Base-by-base conservation (phyloP, 64 coral and sea anemone genomes). In the Pocillopora damicornis region DNA sequence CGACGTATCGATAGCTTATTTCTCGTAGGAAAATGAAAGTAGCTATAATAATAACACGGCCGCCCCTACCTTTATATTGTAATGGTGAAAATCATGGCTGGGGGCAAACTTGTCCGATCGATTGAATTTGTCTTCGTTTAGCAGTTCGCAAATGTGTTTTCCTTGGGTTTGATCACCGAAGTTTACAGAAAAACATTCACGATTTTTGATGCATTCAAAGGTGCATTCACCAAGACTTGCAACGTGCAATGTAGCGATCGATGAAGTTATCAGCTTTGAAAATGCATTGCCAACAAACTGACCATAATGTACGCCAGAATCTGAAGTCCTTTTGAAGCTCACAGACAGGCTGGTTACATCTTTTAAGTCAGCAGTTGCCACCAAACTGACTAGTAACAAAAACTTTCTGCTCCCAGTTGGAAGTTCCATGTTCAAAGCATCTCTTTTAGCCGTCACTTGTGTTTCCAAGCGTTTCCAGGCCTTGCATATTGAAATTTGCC, bases 11-110 rank as follows among this genome's bases (percentile, higher is more conserved):
- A 51, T 51, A 7, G 42, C 42, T 51, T 51, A 51, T 51, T 51
- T 51, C 42, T 51, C 42, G 2, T 51, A 51, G 42, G 42, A 51
- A 51, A 51, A 51, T 51, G 42, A 51, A 51, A 51, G 42, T 7
- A 51, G 42, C 30, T 30, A 30, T 30, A 30, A 30, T 30, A 30
- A 30, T 30, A 30, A 30, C 30, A 30, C 22, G 17, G 3, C 16
- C 45, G 0, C 6, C 25, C 22, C 26, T 61, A 79, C 77, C 77
- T 79, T 79, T 4, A 79, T 61, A 11, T 79, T 60, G 13, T 79
- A 79, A 60, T 79, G 77, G 77, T 79, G 12, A 35, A 79, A 79
- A 60, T 79, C 77, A 56, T 79, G 22, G 58, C 56, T 79, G 58
- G 15, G 8, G 13, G 9, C 11, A 60, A 79, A 15, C 18, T 60